A percentile compares a stretch with the other conserved stretches of the same genome.
phyloP scores from a whole-genome alignment of 2,113 vertebrate species.

The Prionailurus bengalensis region DNA sequence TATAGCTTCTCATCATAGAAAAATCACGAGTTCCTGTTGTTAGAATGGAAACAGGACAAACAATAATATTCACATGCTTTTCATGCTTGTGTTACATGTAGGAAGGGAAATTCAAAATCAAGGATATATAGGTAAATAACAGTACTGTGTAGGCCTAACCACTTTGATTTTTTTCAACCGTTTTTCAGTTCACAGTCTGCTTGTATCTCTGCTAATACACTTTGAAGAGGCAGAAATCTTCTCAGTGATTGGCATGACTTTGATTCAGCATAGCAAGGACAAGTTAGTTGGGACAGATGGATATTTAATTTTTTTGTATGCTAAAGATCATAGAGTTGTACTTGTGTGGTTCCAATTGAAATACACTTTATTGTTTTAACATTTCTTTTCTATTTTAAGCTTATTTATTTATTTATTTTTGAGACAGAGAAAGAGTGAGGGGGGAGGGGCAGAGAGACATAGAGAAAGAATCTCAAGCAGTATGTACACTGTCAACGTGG shows the following conservation, averaged over 20 bases:
- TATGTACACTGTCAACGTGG: no score
- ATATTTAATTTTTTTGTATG: neutral
- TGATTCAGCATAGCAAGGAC: constrained; percentile 22
- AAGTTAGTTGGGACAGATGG: neutral
- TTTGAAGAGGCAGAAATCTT: constrained; percentile 10
- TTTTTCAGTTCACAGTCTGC: neutral
- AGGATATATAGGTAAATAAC: neutral
- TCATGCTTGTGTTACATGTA: neutral
- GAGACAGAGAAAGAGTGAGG: no score
- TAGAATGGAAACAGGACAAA: neutral
- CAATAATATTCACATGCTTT: neutral
- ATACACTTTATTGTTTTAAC: neutral
- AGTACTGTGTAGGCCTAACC: neutral
- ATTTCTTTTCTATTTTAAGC: no score
- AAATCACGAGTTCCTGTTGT: neutral
- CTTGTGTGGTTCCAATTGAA: constrained; percentile 24
- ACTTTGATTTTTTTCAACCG: neutral
- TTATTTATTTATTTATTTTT: no score
- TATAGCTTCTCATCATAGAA: neutral
- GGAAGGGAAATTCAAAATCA: neutral
- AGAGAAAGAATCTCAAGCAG: no score
- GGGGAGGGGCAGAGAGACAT: no score
- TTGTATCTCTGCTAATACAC: neutral
- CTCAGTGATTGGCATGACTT: constrained; percentile 29
- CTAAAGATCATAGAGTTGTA: neutral